Percentiles rank a stretch among this genome's conserved stretches.
phyloP scores from a whole-genome alignment of 1,140 invertebrate genomes.

The Camponotus pennsylvanicus region DNA sequence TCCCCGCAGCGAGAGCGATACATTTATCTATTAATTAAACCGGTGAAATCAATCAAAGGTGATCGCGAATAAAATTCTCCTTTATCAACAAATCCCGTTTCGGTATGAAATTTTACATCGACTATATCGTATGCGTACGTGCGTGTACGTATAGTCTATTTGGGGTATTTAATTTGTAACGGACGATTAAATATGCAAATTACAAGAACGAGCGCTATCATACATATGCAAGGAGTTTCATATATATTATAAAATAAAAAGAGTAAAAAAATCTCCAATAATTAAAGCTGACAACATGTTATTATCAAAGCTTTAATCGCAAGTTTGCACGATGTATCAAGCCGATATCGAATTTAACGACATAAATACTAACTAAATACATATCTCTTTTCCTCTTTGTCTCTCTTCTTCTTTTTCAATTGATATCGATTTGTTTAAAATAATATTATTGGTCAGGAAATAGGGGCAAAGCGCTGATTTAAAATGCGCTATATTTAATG shows the following conservation, averaged over 20 bases:
- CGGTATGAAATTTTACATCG: neutral
- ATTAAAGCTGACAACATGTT: conserved; percentile 19
- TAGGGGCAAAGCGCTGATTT: neutral
- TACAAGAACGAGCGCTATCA: neutral
- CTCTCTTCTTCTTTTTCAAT: neutral
- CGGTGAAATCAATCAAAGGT: neutral
- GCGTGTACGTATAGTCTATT: neutral
- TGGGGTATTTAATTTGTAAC: neutral
- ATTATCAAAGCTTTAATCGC: conserved; percentile 21
- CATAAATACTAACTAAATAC: neutral
- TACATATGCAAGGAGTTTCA: neutral
- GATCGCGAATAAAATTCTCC: neutral
- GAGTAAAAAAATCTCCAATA: neutral
- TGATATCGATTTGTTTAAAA: conserved; percentile 36
- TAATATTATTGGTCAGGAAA: neutral
- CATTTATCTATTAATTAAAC: conserved; percentile 34
- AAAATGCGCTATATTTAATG: conserved; percentile 24
- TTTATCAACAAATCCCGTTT: neutral
- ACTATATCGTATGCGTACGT: neutral
- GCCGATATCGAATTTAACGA: conserved; percentile 10
- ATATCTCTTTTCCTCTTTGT: neutral
- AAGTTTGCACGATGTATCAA: neutral
- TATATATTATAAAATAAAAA: neutral
- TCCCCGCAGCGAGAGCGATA: neutral
- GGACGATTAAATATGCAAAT: neutral